These are phyloP conservation scores for Phyllotis vaccarum DNA, from an alignment of 2,797 vertebrate genomes.

Conservation along the genomic window DNA sequence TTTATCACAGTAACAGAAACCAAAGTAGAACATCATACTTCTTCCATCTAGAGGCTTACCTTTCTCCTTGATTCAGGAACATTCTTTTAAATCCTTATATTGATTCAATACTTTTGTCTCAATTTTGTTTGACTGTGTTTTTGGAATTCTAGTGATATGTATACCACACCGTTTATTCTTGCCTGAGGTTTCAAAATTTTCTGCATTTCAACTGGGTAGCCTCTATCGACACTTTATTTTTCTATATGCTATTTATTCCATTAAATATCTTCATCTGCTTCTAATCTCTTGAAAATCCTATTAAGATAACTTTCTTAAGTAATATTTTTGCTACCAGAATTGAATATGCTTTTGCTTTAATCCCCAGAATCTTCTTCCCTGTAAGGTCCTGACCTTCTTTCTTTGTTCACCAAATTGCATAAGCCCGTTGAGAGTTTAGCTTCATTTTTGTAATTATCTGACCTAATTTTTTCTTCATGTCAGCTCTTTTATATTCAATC, in stretches of 20 bases:
- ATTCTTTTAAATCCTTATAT: background rate
- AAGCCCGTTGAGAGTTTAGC: background rate
- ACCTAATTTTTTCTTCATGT: background rate
- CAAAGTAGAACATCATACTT: background rate
- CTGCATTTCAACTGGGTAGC: background rate
- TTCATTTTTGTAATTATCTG: slow-evolving; percentile 1
- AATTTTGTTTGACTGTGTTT: background rate
- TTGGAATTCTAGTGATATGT: background rate
- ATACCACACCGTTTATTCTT: background rate
- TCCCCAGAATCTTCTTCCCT: background rate
- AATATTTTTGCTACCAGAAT: slow-evolving; percentile 1
- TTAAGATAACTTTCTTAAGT: slow-evolving; percentile 2
- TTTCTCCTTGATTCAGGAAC: background rate
- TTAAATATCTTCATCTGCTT: background rate
- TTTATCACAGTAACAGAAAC: background rate
- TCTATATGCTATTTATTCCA: background rate
- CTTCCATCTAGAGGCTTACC: background rate
- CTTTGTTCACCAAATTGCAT: background rate
- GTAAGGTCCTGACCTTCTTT: background rate
- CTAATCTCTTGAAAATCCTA: background rate
- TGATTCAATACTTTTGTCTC: background rate
- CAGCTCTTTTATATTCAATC: background rate
- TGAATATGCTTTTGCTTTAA: background rate
- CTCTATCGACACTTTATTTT: background rate
- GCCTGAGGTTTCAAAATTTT: background rate